phyloP scores from a whole-genome alignment of 2,888 invertebrate species.

The Diarsia dahlii region DNA sequence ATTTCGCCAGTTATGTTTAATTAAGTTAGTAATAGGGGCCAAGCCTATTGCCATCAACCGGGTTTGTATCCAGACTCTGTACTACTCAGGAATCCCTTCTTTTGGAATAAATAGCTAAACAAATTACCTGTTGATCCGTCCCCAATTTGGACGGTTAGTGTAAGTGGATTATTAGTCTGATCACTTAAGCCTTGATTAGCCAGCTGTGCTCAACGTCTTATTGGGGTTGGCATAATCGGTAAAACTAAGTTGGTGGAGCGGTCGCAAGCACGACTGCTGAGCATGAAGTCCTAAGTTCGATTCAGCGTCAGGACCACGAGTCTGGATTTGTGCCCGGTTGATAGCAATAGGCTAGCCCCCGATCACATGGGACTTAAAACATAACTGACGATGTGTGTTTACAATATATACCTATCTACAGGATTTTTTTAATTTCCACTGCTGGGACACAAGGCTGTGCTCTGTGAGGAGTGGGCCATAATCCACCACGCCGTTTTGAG shows the following conservation, averaged over 20 bases:
- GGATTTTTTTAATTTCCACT: too few species aligned
- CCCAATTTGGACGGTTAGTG: constrained; percentile 13
- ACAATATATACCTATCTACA: too few species aligned
- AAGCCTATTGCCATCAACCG: too few species aligned
- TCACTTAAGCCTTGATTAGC: constrained; percentile 8
- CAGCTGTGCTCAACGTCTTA: constrained; percentile 15
- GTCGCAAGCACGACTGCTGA: neutral
- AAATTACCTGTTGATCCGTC: constrained; percentile 5
- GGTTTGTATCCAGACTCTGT: too few species aligned
- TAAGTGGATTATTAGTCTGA: constrained; percentile 30
- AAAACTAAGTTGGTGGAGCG: neutral
- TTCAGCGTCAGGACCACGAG: neutral
- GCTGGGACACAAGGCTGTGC: neutral
- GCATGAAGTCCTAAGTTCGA: neutral
- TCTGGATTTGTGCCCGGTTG: neutral
- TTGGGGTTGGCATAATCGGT: neutral
- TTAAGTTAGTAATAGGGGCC: too few species aligned
- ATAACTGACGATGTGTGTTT: neutral
- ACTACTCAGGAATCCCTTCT: too few species aligned
- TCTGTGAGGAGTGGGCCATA: neutral
- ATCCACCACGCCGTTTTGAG: neutral
- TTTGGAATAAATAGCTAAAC: neutral
- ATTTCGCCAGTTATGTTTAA: too few species aligned
- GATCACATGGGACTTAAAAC: neutral
- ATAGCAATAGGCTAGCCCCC: neutral